phyloP scores from a whole-genome alignment of 2,797 vertebrate genomes.

The Eulemur mongoz region DNA sequence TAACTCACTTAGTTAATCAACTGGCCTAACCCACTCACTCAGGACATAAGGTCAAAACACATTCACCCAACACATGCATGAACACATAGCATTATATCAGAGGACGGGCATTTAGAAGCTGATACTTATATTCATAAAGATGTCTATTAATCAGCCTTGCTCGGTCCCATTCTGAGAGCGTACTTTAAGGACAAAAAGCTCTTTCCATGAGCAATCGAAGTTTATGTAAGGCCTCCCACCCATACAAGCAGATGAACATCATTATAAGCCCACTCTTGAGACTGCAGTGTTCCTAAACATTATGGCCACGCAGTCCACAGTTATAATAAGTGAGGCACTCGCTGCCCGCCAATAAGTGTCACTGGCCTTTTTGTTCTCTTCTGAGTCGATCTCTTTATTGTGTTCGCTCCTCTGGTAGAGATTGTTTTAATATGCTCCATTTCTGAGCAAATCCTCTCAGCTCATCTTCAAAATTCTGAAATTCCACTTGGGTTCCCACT shows the following conservation, averaged over 20 bases:
- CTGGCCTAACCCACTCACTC: not conserved
- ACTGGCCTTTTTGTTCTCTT: slow-evolving; percentile 68
- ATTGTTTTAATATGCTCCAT: slow-evolving; percentile 77
- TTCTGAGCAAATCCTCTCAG: slow-evolving; percentile 77
- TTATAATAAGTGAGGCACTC: slow-evolving; percentile 59
- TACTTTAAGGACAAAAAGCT: slow-evolving; percentile 46
- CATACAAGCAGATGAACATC: slow-evolving; percentile 40
- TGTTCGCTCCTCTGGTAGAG: slow-evolving; percentile 72
- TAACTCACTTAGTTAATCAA: slow-evolving; percentile 22
- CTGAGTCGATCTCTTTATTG: slow-evolving; percentile 75
- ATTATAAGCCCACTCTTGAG: slow-evolving; percentile 46
- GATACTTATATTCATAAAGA: slow-evolving; percentile 33
- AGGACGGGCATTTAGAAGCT: slow-evolving; percentile 31
- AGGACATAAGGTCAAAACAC: not conserved
- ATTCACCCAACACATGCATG: not conserved
- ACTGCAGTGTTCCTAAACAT: slow-evolving; percentile 70
- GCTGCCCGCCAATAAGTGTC: slow-evolving; percentile 56
- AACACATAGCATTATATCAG: not conserved
- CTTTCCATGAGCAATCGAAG: slow-evolving; percentile 34
- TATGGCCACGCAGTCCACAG: slow-evolving; percentile 56
- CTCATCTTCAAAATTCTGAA: slow-evolving; percentile 77
- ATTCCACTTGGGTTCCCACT: slow-evolving; percentile 69
- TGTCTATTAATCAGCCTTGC: slow-evolving; percentile 40
- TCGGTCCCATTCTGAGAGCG: not conserved
- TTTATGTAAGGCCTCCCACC: slow-evolving; percentile 42